Evolutionary conservation across 2,797 vertebrate species (phyloP).

Genomic region (Echiichthys vipera): DNA sequence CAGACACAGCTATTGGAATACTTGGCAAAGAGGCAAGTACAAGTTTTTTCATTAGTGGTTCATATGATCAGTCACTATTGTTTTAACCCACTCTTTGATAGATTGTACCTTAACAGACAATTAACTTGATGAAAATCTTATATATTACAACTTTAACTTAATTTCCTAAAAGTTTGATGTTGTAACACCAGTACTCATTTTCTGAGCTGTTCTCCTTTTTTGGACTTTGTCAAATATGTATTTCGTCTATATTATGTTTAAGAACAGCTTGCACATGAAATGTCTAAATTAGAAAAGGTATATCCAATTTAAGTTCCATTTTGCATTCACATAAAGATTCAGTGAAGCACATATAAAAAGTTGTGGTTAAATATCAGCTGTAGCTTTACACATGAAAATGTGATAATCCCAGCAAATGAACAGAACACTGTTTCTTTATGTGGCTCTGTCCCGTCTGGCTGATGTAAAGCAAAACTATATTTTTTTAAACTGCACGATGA

Average conservation of each 20-base stretch:
- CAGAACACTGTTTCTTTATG: neutral
- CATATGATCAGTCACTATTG: too few relatives aligned
- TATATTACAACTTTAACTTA: too few relatives aligned
- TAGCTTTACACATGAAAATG: neutral
- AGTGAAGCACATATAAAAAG: neutral
- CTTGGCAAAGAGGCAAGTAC: too few relatives aligned
- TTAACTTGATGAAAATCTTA: too few relatives aligned
- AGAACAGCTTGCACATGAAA: neutral
- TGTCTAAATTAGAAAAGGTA: neutral
- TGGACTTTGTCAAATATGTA: neutral
- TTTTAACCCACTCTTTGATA: too few relatives aligned
- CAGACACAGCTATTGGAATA: too few relatives aligned
- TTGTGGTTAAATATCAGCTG: neutral
- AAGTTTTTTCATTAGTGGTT: too few relatives aligned
- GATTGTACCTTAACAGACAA: too few relatives aligned
- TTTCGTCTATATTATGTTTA: neutral
- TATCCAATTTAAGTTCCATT: neutral
- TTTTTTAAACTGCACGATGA: neutral
- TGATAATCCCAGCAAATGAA: neutral
- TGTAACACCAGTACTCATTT: rapidly evolving
- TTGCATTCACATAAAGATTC: neutral
- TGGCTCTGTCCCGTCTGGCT: neutral
- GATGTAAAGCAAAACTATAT: neutral
- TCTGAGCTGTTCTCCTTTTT: neutral
- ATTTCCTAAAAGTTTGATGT: neutral